These are phyloP conservation scores for Ophion ellenae DNA, from an alignment of 2,888 invertebrate species.

Conservation along the genomic window DNA sequence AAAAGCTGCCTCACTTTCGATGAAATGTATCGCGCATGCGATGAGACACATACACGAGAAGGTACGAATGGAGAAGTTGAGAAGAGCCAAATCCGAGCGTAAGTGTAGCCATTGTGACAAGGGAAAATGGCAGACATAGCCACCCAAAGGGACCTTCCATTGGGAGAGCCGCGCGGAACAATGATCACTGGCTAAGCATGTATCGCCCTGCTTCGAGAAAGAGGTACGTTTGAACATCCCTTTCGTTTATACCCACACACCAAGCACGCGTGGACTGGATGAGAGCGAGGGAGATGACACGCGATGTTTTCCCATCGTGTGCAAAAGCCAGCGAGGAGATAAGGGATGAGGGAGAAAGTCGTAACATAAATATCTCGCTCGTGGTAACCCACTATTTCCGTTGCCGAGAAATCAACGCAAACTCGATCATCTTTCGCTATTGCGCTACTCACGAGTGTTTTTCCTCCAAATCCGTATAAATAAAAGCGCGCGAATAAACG, in stretches of 20 bases:
- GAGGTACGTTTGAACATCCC: neutral
- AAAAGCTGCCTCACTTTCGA: slow-evolving; percentile 8
- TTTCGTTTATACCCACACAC: neutral
- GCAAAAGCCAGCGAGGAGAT: slow-evolving; percentile 36
- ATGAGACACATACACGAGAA: slow-evolving; percentile 20
- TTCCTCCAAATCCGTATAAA: slow-evolving; percentile 18
- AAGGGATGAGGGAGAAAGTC: slow-evolving; percentile 48
- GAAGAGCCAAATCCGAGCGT: slow-evolving; percentile 1
- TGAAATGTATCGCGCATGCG: slow-evolving; percentile 7
- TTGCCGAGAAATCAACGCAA: slow-evolving; percentile 38
- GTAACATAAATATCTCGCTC: slow-evolving; percentile 68
- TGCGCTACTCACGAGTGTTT: neutral
- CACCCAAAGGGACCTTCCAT: slow-evolving; percentile 8
- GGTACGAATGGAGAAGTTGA: slow-evolving; percentile 4
- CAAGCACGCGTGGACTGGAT: neutral
- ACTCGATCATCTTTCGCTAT: slow-evolving; percentile 45
- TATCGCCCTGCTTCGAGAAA: neutral
- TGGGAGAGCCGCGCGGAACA: neutral
- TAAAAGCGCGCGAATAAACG: neutral
- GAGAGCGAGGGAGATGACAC: slow-evolving; percentile 22
- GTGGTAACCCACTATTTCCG: slow-evolving; percentile 18
- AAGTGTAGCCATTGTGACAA: slow-evolving; percentile 12
- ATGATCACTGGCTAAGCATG: neutral
- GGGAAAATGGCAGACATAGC: neutral
- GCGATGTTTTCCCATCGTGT: slow-evolving; percentile 34